Evolutionary conservation across 2,797 vertebrate genomes (phyloP), one percentile per base, ranked within the genome.

Genomic region (Sebastes steindachneri): DNA sequence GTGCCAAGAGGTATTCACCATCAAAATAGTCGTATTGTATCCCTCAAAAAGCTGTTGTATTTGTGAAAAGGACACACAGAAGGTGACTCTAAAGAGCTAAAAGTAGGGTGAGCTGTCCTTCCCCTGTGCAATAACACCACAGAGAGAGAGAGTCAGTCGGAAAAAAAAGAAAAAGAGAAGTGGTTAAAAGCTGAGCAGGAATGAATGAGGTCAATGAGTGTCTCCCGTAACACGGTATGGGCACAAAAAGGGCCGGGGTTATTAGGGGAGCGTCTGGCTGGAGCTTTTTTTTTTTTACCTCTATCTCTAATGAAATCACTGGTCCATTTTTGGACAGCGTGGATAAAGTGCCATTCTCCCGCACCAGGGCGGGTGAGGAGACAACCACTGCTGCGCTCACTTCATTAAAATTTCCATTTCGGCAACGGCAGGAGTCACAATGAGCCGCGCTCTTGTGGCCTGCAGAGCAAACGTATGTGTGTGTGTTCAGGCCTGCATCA

Each of bases 401-500:
- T 92, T 91, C 88, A 93, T 93, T 93, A 91, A 92, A 88, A 93
- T 91, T 86, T 91, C 86, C 85, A 93, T 93, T 93, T 91, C 60
- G 74, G 72, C 68, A 76, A 57, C 86, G 71, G 92, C 90, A 74
- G 89, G 92, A 89, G 89, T 84, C 78, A 73, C 84, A 85, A 81
- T 79, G 78, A 90, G 81, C 53, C 65, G 7, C 72, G 82, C 79
- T 82, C 80, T 68, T 2, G 9, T 76, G 75, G 78, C 77, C 87
- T 67, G 71, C 72, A 68, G 78, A 83, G 83, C 48, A 77, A 78
- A 68, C 1, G 4, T 10, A 23, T 33, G 45, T 21, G 54, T 82
- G 51, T 45, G 63, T 48, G 33, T 75, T 12, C 14, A 55, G 57
- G 35, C n/a, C 37, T 15, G 57, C 31, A 71, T 89, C 79, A 79